Evolutionary conservation across 2,888 invertebrate genomes (phyloP), one percentile per base, ranked within the genome.

Genomic region (Scaptomyza polygonia): DNA sequence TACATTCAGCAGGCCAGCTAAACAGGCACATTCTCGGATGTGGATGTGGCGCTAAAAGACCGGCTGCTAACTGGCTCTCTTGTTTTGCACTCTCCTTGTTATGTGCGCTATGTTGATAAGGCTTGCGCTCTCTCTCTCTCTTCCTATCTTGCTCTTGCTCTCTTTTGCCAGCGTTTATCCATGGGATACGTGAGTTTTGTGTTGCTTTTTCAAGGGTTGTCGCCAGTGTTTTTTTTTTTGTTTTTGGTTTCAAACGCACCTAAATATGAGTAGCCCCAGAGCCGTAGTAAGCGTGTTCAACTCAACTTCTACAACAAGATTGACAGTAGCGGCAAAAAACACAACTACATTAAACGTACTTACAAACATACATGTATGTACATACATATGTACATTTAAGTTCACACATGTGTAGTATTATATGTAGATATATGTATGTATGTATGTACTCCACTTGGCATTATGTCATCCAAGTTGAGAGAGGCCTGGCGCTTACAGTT

Each of bases 401-500:
- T 14, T 14, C 11, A 21, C 47, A 18, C 44, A 30, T 56, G 48
- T 52, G 42, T 42, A 56, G 21, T 39, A 5, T 11, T 39, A 58
- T 14, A 53, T 21, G 18, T 58, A 56, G 25, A 44, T 54, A 59
- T 51, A 62, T 21, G 21, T 2, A 21, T n/a, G n/a, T 58, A 70
- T 21, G 3, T 66, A 66, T 44, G 56, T 59, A 74, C 72, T 72
- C 48, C 57, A 71, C 34, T 76, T 65, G 64, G 71, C 72, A 86
- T 84, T 87, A 82, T 84, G 87, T 84, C 84, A 84, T 84, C 83
- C 63, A 48, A 66, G 72, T 59, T 54, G 64, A 65, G 84, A 78
- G 82, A 82, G 79, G 81, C 71, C 67, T 67, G 73, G 64, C 75
- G 58, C 62, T 64, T 61, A 45, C 36, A 48, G 64, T 58, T 58